Evolutionary conservation across 2,888 invertebrate species (phyloP), one percentile per base, ranked within the genome.

Genomic region (Drosophila yooni): DNA sequence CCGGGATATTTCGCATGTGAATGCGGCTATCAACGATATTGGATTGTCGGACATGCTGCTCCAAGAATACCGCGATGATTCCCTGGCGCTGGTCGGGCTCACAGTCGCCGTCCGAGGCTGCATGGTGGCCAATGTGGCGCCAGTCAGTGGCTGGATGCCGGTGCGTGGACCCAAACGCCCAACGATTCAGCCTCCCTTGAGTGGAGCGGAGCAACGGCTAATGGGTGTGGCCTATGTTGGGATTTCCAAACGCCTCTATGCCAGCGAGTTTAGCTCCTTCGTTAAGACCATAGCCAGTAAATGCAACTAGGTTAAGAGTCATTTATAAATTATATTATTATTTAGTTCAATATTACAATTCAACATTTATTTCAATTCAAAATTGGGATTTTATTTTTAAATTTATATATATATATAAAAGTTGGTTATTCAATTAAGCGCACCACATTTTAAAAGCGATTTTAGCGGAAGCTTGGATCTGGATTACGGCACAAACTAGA

Each of bases 131-230:
- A 97, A 97, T 92, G 94, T 94, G 89, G 94, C 95, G 31, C 96
- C 96, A 21, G 94, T 96, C 2, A 94, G 95, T 18, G 95, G 95
- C 38, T 97, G 97, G 96, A 96, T 95, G 93, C 96, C 96, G 63
- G 95, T 97, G 0, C 94, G 94, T 81, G 96, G 95, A 7, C 88
- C 91, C 53, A 92, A 90, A 60, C 88, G 90, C 0, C 21, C 80
- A 2, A 74, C 65, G 2, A n/a, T 46, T 6, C 27, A 70, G 3
- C 40, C 80, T 0, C 57, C 65, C 31, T 43, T 70, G 11, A 59
- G 74, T 36, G 36, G 54, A 13, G 57, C 54, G 0, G 81, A 89
- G 27, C 76, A 78, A 15, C 63, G 34, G 11, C 66, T 89, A 1
- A 15, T 90, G n/a, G 89, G 83, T 10, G 59, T 54, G 6, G 51